These are phyloP conservation scores for Oasisia sp. DNA, from an alignment of 2,888 invertebrate species.

Conservation along the genomic window DNA sequence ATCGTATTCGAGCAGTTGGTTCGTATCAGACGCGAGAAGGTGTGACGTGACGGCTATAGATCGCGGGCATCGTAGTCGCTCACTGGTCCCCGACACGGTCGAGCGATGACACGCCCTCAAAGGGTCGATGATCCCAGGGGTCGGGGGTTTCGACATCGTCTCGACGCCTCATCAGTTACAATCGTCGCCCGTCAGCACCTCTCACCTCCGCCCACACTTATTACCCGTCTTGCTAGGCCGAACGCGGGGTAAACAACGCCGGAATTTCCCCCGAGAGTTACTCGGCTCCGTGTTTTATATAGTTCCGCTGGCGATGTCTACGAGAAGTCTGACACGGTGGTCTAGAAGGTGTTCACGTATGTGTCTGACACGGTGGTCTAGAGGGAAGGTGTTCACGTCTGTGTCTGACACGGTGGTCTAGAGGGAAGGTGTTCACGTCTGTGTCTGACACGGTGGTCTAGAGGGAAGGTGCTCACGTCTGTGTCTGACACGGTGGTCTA, in stretches of 20 bases:
- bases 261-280: not conserved
- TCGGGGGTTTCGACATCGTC: not conserved
- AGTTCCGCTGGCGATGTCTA: no score
- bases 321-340: not conserved
- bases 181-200: not conserved
- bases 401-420: not conserved
- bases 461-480: not conserved
- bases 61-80: not conserved
- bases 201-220: not conserved
- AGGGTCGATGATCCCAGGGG: not conserved
- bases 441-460: not conserved
- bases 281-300: not conserved
- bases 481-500: not conserved
- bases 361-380: not conserved
- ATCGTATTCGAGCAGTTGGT: not conserved
- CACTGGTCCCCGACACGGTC: not conserved
- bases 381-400: not conserved
- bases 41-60: not conserved
- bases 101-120: not conserved
- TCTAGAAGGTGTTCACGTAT: not conserved
- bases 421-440: not conserved
- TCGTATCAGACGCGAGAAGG: not conserved
- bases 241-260: not conserved
- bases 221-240: not conserved
- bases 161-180: not conserved